Evolutionary conservation across 2,797 vertebrate genomes (phyloP), one percentile per base, ranked within the genome.

Genomic region (Thaleichthys pacificus): DNA sequence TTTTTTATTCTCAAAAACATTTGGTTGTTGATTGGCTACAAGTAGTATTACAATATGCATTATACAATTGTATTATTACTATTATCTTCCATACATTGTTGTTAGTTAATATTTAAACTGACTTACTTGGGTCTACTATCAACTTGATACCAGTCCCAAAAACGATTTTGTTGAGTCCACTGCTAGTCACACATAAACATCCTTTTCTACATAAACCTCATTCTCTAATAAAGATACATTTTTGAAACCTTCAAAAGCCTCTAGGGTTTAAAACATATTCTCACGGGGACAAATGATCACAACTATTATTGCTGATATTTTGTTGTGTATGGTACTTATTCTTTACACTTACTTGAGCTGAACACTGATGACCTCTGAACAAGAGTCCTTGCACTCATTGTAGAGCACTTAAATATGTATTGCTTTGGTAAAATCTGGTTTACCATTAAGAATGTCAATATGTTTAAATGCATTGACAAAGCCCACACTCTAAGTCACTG

Each of bases 101-200:
- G 38, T 42, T 42, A 9, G 9, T 42, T 42, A 8, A 42, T 7
- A 42, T 61, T 30, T 66, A 6, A 28, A 61, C 57, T 22, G 62
- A 76, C 78, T 84, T 81, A 84, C 77, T 73, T 66, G 60, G 26
- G 26, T 69, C 9, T 66, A 77, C 73, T 57, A 32, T 49, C 8
- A 78, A 54, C 32, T 21, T 35, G 42, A 15, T 73, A 26, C 70
- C 69, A 70, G 54, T 49, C 28, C 74, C 72, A 77, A 83, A 81
- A n/a, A 73, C 35, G 0, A 61, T 15, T 42, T 76, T 76, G 51
- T 42, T 2, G 24, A 9, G 7, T 22, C 49, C 57, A 56, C 35
- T 57, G 63, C 24, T 17, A 66, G 26, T 70, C 71, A 69, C 75
- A 77, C 66, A 67, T 51, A 22, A 51, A 26, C 6, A 54, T 26